These are phyloP conservation scores for Brachionus rubens DNA, from an alignment of 1,140 invertebrate genomes.

Conservation along the genomic window DNA sequence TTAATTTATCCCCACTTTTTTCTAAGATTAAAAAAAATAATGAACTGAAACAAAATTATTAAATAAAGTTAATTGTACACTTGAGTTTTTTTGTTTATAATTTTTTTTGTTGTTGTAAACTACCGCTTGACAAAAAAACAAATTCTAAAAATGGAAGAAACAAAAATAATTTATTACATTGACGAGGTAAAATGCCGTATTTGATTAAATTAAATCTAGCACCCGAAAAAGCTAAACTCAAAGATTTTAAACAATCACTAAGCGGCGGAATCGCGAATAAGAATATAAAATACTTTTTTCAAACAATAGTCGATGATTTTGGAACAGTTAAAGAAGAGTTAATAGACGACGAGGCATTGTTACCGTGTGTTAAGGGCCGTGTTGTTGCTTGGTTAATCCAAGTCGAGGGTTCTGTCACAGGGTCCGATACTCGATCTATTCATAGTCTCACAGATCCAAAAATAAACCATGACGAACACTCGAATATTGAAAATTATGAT, in stretches of 20 bases:
- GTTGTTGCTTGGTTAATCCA: constrained; percentile 85
- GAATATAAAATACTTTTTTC: constrained; percentile 79
- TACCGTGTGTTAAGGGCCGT: constrained; percentile 93
- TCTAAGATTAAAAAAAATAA: too few relatives aligned
- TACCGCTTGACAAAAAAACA: neutral
- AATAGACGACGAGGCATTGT: constrained; percentile 85
- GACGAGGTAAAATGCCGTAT: constrained; percentile 98
- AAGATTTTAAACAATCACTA: constrained; percentile 96
- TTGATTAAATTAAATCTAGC: constrained; percentile 92
- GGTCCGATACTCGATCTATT: neutral
- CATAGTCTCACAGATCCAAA: neutral
- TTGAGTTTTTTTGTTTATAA: too few relatives aligned
- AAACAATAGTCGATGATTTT: constrained; percentile 98
- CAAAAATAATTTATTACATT: constrained; percentile 98
- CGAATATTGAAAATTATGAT: constrained; percentile 10
- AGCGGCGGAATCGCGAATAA: constrained; percentile 79
- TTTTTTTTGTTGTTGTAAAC: too few relatives aligned
- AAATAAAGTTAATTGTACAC: too few relatives aligned
- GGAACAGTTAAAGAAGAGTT: constrained; percentile 98
- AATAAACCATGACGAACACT: neutral
- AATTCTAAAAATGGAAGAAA: constrained; percentile 65
- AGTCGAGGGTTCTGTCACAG: neutral
- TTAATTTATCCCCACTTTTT: too few relatives aligned
- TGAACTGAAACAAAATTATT: too few relatives aligned
- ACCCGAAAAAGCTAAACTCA: constrained; percentile 87